Conservation (phyloP, 2,113 vertebrate species). For the Trogon surrucura region DNA sequence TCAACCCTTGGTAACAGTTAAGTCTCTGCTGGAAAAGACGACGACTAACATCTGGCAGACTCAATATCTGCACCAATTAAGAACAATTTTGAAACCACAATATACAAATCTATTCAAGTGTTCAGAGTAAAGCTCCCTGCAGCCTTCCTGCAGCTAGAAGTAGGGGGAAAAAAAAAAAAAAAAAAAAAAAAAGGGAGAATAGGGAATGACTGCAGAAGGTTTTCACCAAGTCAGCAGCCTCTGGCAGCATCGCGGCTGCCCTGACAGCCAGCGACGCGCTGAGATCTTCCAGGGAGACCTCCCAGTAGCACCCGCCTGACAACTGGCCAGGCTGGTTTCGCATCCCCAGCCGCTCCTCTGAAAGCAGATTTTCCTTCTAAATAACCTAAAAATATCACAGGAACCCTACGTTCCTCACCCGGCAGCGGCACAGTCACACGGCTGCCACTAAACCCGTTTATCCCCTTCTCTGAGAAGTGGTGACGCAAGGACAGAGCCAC, state of each 20-base stretch:
- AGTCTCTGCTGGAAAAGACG: background rate
- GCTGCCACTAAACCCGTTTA: background rate
- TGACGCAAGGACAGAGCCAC: rapidly evolving
- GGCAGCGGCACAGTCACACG: background rate
- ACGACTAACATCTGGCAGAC: constrained; percentile 17
- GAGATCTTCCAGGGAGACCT: background rate
- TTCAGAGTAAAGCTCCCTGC: background rate
- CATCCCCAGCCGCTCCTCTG: background rate
- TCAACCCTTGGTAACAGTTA: background rate
- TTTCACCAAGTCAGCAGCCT: background rate
- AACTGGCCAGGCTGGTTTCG: background rate
- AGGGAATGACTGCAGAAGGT: background rate
- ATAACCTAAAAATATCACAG: background rate
- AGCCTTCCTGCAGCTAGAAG: background rate
- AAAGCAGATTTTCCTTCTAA: background rate
- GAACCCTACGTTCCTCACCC: rapidly evolving
- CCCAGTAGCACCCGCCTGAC: background rate
- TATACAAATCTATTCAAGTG: background rate
- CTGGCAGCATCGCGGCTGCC: background rate
- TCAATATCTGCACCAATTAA: constrained; percentile 34
- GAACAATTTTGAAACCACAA: constrained; percentile 15
- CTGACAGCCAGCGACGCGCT: background rate
- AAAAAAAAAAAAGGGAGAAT: background rate
- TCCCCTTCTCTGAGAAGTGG: background rate
- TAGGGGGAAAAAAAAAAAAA: no score